These are phyloP conservation scores for Chloroceryle inda DNA, from an alignment of 2,797 vertebrate species.

Conservation along the genomic window DNA sequence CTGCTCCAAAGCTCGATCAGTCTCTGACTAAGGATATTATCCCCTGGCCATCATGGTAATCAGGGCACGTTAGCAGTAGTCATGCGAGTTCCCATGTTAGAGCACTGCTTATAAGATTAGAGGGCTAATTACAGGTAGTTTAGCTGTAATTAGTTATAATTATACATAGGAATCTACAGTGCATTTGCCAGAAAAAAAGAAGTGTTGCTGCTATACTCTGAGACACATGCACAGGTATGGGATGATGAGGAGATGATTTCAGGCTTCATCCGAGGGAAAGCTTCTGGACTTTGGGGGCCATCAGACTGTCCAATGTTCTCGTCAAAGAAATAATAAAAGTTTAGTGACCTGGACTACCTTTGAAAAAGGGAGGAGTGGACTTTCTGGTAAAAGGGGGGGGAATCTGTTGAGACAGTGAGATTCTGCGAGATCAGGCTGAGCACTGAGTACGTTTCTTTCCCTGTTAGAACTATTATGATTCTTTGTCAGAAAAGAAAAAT, in stretches of 20 bases:
- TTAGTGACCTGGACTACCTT: background rate
- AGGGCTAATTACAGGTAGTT: background rate
- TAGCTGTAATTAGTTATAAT: background rate
- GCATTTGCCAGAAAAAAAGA: background rate
- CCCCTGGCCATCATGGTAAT: background rate
- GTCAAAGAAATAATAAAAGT: background rate
- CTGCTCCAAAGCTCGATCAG: background rate
- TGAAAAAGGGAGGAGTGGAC: background rate
- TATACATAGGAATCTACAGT: background rate
- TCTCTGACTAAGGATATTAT: background rate
- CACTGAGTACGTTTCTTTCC: background rate
- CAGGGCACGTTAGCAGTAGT: background rate
- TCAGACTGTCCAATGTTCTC: background rate
- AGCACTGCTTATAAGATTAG: background rate
- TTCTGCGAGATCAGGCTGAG: background rate
- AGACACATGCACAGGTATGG: fast-evolving
- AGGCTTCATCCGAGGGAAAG: background rate
- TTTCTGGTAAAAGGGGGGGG: background rate
- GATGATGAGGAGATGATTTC: background rate
- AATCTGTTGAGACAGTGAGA: background rate
- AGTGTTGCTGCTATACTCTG: background rate
- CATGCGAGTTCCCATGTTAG: fast-evolving
- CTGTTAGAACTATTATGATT: background rate
- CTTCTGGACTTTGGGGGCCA: background rate
- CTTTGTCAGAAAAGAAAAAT: conserved; percentile 71